Conservation (phyloP, 2,888 invertebrate species). For the Polylopha cassiicola region DNA sequence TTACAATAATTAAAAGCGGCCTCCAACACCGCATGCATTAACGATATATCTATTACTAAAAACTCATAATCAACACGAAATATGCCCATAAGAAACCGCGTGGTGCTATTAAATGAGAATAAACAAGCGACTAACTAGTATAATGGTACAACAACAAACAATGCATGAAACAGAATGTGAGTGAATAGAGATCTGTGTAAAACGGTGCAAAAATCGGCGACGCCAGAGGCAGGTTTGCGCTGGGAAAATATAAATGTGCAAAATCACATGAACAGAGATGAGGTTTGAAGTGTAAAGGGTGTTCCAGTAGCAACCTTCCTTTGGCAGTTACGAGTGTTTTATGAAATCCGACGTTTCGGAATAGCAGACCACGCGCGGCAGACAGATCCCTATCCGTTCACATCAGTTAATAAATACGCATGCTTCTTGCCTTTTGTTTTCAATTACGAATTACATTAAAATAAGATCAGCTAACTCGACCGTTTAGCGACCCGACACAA, state of each 20-base stretch:
- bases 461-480: constrained; percentile 55
- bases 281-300: constrained; percentile 22
- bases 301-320: constrained; percentile 25
- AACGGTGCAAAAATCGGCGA: constrained; percentile 36
- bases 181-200: constrained; percentile 68
- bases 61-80: constrained; percentile 31
- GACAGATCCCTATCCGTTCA: constrained; percentile 62
- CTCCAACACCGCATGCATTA: constrained; percentile 30
- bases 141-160: constrained; percentile 34
- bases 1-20: constrained; percentile 9
- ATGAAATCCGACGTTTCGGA: no score
- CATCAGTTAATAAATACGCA: constrained; percentile 69
- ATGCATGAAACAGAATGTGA: constrained; percentile 51
- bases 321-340: no score
- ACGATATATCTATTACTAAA: constrained; percentile 7
- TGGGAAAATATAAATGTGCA: constrained; percentile 19
- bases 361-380: constrained; percentile 28
- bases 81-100: constrained; percentile 29
- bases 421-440: constrained; percentile 80
- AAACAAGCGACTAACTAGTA: constrained; percentile 39
- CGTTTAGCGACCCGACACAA: constrained; percentile 35
- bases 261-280: constrained; percentile 17
- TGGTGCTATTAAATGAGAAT: constrained; percentile 39
- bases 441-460: constrained; percentile 68
- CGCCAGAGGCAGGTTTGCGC: constrained; percentile 29